Base-by-base conservation (phyloP, 2,888 invertebrate species). In the Philaethria dido region DNA sequence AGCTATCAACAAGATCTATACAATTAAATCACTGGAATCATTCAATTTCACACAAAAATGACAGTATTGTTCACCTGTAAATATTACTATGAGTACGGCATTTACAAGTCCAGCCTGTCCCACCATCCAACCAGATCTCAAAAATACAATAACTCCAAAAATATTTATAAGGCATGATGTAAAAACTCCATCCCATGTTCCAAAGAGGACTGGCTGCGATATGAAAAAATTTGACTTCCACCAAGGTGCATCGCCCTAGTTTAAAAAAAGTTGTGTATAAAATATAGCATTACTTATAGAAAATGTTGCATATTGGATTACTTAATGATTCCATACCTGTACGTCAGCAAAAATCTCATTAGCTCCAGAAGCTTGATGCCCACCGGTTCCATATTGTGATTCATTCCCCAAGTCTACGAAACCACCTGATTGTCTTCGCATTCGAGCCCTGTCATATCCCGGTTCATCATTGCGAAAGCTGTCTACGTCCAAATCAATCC, bases 111-210 rank as follows among this genome's bases (percentile, higher is more conserved):
- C 97, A 71, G 97, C 97, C 88, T 98, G 96, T 47, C 97, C 98
- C 62, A 99, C 99, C 81, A 99, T 98, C 99, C 99, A 99, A 72
- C 99, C 99, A 70, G 98, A 98, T 78, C 99, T 94, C 69, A 99
- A 93, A 88, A 99, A 99, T 69, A 99, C 98, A 85, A 99, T 98
- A 0, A 99, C 99, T 80, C 99, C 99, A 92, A 99, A 98, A 68
- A 99, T 98, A 88, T 99, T 99, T 81, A 99, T 98, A 79, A 99
- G 95, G 84, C 98, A 99, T 62, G 99, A 98, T 64, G 99, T 98
- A 85, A 99, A 99, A 8, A 99, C 99, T 72, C 99, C 99, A 89
- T 99, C 99, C 98, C 98, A 99, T 0, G 98, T 98, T 14, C 99
- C 99, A 93, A 99, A 99, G 62, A 99, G 92, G 63, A 99, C 97